Evolutionary conservation across 2,797 vertebrate species (phyloP).

Genomic region (Chiroxiphia lanceolata): DNA sequence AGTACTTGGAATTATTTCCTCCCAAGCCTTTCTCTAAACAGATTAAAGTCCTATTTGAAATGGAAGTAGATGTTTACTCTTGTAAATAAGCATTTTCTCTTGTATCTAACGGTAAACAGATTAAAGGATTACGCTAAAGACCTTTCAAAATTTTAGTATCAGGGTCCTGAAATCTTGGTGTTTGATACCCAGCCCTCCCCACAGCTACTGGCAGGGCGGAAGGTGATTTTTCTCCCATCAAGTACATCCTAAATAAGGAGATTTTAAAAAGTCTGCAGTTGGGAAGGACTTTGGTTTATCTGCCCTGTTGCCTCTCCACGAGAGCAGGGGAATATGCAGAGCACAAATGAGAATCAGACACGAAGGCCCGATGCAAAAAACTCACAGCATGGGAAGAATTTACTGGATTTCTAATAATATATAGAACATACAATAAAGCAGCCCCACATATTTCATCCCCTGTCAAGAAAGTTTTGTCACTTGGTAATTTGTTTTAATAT

Average conservation of each 20-base stretch:
- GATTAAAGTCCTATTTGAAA: constrained; percentile 65
- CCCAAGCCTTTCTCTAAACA: constrained; percentile 73
- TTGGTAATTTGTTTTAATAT: constrained; percentile 63
- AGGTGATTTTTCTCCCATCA: neutral
- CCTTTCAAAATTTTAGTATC: constrained; percentile 37
- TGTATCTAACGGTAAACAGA: constrained; percentile 55
- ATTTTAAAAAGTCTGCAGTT: neutral
- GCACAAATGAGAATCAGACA: neutral
- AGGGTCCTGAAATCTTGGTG: neutral
- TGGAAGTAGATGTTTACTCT: constrained; percentile 61
- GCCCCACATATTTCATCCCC: constrained; percentile 1
- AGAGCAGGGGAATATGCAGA: neutral
- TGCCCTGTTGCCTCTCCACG: neutral
- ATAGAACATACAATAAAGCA: constrained; percentile 22
- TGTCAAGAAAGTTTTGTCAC: constrained; percentile 45
- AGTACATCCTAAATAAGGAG: neutral
- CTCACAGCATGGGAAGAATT: constrained; percentile 49
- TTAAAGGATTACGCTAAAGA: constrained; percentile 55
- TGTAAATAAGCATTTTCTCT: constrained; percentile 58
- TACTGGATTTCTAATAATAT: constrained; percentile 26
- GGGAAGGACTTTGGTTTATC: neutral
- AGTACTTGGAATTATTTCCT: constrained; percentile 65
- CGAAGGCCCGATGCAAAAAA: neutral
- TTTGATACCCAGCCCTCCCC: neutral
- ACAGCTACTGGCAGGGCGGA: neutral